These are phyloP conservation scores for Enteromius mattozi DNA, from an alignment of 2,797 vertebrate species.

Conservation along the genomic window DNA sequence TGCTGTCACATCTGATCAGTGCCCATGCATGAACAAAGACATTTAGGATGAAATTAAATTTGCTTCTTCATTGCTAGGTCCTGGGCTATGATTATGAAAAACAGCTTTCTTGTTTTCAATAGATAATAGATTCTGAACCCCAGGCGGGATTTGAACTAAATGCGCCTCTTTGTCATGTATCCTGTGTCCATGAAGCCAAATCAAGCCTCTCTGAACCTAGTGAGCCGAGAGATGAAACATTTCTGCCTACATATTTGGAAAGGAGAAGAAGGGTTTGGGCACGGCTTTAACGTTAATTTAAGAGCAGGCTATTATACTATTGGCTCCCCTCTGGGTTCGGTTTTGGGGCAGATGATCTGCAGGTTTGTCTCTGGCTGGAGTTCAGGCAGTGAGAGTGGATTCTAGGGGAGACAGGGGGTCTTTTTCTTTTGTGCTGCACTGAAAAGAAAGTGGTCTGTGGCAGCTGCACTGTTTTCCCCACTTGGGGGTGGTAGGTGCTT, in stretches of 20 bases:
- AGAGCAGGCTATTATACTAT: constrained; percentile 42
- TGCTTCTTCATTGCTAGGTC: constrained; percentile 54
- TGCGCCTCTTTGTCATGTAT: constrained; percentile 53
- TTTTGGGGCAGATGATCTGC: constrained; percentile 38
- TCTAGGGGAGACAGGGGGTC: constrained; percentile 73
- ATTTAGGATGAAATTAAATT: constrained; percentile 38
- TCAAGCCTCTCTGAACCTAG: constrained; percentile 63
- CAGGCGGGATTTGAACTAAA: constrained; percentile 44
- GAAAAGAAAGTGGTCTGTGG: constrained; percentile 79
- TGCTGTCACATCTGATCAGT: constrained; percentile 35
- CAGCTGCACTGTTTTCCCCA: constrained; percentile 92
- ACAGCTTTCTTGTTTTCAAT: constrained; percentile 43
- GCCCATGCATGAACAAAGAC: constrained; percentile 17
- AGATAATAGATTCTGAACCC: constrained; percentile 60
- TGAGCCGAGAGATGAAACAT: constrained; percentile 65
- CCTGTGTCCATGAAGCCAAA: constrained; percentile 55
- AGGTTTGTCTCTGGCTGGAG: constrained; percentile 29
- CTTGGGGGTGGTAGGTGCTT: constrained; percentile 97
- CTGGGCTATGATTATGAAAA: constrained; percentile 41
- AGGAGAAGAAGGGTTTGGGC: constrained; percentile 10
- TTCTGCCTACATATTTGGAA: constrained; percentile 64
- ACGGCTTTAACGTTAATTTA: constrained; percentile 50
- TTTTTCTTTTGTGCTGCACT: constrained; percentile 79
- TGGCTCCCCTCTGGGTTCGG: constrained; percentile 27
- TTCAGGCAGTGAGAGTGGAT: constrained; percentile 64